Base-by-base conservation (phyloP, 2,113 vertebrate species). In the Periophthalmus modestus region DNA sequence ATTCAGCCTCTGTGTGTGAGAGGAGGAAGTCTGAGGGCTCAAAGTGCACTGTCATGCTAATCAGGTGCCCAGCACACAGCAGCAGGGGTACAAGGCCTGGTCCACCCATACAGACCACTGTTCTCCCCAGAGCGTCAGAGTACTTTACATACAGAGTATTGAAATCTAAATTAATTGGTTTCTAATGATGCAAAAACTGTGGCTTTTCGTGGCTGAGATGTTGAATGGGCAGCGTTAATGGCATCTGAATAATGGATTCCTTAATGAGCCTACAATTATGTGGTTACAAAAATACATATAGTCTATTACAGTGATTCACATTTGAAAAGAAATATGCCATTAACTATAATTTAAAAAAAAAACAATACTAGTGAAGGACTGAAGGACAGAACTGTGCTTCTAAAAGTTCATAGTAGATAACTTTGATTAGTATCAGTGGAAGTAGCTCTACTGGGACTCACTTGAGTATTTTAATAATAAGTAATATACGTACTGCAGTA, bases 31-130 rank as follows among this genome's bases (percentile, higher is more conserved):
- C 75, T 69, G 54, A 36, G 69, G 69, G 74, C 76, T 78, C 80
- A 83, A 86, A 87, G 82, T 74, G 82, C 88, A 86, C 84, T 85
- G 84, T 89, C 86, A 87, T 90, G 89, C 82, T 90, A 86, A 90
- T 89, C 75, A 67, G 15, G 66, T 68, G 66, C 72, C 78, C 68
- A 66, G 74, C 82, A 81, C 62, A 52, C 48, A 52, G 48, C 66
- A 80, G 46, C 50, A 72, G 69, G 19, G 72, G 69, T 72, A 68
- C 19, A 65, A 76, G 78, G 70, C 65, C 79, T 74, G 65, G 55
- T 48, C 15, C 72, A 82, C 76, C 33, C 67, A 47, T 57, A 43
- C 82, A 75, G 84, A 82, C 83, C 81, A 4, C 74, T 68, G 65
- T 65, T 62, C n/a, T 6, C 70, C 69, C 43, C 46, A 48, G 16